Conservation (phyloP, 2,797 vertebrate species). For the Mormyrus proboscirostris region DNA sequence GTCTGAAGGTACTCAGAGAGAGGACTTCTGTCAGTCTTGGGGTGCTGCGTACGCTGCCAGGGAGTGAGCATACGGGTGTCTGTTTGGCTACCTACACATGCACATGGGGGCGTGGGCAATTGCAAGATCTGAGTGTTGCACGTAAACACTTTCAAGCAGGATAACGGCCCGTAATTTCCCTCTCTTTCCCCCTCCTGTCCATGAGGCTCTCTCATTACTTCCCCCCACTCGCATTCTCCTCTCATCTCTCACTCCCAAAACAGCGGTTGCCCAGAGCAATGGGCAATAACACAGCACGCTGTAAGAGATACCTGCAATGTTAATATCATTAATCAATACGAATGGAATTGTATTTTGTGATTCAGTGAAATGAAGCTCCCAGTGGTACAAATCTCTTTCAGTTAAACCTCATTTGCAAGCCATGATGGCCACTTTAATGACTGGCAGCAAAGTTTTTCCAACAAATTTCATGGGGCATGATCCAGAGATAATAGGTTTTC, state of each 20-base stretch:
- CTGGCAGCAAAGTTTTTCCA: constrained; percentile 99
- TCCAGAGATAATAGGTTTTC: constrained; percentile 99
- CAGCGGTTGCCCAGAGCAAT: constrained; percentile 57
- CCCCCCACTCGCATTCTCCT: constrained; percentile 29
- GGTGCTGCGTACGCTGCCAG: neutral
- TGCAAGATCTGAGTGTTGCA: neutral
- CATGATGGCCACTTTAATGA: constrained; percentile 99
- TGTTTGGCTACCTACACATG: neutral
- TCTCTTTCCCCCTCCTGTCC: constrained; percentile 2
- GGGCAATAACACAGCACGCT: constrained; percentile 71
- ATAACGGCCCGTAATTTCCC: neutral
- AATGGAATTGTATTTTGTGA: constrained; percentile 83
- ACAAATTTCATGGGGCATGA: constrained; percentile 99
- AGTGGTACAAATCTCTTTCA: constrained; percentile 80
- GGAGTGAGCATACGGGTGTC: neutral
- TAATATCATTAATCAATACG: constrained; percentile 99
- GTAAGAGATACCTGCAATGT: constrained; percentile 86
- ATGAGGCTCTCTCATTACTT: constrained; percentile 32
- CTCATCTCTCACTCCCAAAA: constrained; percentile 39
- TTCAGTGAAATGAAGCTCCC: constrained; percentile 87
- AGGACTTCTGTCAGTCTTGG: neutral
- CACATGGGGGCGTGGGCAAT: neutral
- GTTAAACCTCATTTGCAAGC: constrained; percentile 94
- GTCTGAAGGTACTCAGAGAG: neutral
- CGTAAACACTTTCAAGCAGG: constrained; percentile 6